Evolutionary conservation across 2,113 vertebrate genomes (phyloP), one percentile per base, ranked within the genome.

Genomic region (Coracopsis vasa): DNA sequence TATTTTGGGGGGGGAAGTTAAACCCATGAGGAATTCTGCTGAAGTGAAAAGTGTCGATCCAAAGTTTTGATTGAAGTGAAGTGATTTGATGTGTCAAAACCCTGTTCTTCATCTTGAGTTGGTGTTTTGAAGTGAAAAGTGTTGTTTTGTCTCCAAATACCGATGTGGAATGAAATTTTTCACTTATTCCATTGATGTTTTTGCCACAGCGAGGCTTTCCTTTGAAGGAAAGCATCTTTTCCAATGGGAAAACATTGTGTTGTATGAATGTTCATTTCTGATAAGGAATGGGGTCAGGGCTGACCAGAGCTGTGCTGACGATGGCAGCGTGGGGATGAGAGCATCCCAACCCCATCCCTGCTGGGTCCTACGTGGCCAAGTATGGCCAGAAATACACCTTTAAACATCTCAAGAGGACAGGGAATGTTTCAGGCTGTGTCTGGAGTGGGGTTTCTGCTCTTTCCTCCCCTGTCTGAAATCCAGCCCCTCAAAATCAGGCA

Each of bases 121-220:
- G 88, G 27, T 96, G 88, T 97, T 96, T 96, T 95, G 95, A 96
- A 97, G 84, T 94, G 95, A 91, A 89, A 95, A 95, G 62, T 87
- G 95, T 96, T 96, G 86, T 94, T 97, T 95, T 95, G 83, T 94
- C 95, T 96, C 86, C 69, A 90, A 95, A 92, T 95, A 94, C 64
- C 10, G 7, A 58, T 28, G n/a, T 51, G 48, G 95, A 96, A 85
- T 1, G 8, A 89, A 92, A 75, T 94, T 89, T 89, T 92, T 86
- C n/a, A 28, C 70, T 93, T 87, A 44, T 44, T 94, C 83, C 47
- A 72, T 18, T n/a, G 28, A 65, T 29, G 3, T 84, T 89, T 89
- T 89, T 81, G 60, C 70, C 48, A 50, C 28, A 47, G 51, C 24
- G 41, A 89, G 20, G 73, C 56, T 92, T 95, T 95, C 86, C 47